Percentiles rank a stretch among this genome's conserved stretches.
Evolutionary conservation across 2,797 vertebrate species (phyloP).

Genomic region (Enteromius treurensis): DNA sequence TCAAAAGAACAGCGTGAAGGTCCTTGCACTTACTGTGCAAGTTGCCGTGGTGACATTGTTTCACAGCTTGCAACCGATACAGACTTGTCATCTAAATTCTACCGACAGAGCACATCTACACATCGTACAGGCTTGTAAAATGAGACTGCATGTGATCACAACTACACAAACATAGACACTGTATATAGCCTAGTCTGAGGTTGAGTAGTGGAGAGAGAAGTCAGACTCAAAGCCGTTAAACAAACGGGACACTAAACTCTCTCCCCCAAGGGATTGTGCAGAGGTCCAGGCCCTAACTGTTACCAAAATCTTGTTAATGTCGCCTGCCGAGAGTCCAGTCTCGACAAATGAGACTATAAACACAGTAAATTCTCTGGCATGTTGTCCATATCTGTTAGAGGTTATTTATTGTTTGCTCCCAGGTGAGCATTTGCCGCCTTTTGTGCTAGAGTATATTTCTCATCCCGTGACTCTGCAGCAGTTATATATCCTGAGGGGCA

Average conservation of each 20-base stretch:
- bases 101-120: conserved; percentile 12
- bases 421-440: conserved; percentile 52
- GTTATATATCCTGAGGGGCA: conserved; percentile 48
- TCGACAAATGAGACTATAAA: conserved; percentile 58
- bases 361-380: conserved; percentile 48
- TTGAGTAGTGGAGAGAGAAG: conserved; percentile 8
- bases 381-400: conserved; percentile 51
- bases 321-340: conserved; percentile 4
- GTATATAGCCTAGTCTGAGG: neutral
- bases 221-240: conserved; percentile 42
- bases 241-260: conserved; percentile 43
- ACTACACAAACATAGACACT: conserved; percentile 5
- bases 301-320: conserved; percentile 55
- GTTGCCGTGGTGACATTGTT: conserved; percentile 48
- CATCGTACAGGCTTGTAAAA: neutral
- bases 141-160: conserved; percentile 18
- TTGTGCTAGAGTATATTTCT: conserved; percentile 39
- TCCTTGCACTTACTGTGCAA: conserved; percentile 36
- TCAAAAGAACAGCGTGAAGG: conserved; percentile 56
- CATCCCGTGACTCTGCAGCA: conserved; percentile 37
- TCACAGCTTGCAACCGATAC: conserved; percentile 43
- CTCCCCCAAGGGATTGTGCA: conserved; percentile 17
- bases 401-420: conserved; percentile 54
- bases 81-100: conserved; percentile 43
- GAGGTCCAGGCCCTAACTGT: conserved; percentile 44